These are phyloP conservation scores for Archips crataeganus DNA, from an alignment of 2,888 invertebrate genomes.

Conservation along the genomic window DNA sequence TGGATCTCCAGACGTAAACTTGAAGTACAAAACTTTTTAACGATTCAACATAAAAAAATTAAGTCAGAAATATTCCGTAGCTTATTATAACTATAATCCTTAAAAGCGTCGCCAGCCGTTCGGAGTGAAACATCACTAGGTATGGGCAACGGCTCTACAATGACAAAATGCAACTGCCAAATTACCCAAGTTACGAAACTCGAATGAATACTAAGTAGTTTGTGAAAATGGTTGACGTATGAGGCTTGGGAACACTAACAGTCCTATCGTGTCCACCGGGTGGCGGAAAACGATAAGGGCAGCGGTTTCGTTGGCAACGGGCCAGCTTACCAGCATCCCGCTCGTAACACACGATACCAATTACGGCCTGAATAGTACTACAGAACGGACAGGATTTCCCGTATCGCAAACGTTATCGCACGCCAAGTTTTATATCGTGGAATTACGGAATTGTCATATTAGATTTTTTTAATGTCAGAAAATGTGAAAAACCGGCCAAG, in stretches of 20 bases:
- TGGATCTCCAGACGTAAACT: no score
- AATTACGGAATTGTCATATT: background rate
- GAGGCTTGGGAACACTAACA: constrained; percentile 10
- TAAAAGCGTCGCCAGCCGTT: constrained; percentile 7
- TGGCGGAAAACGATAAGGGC: constrained; percentile 39
- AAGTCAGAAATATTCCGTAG: background rate
- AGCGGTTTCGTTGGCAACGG: constrained; percentile 44
- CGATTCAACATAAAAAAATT: constrained; percentile 1
- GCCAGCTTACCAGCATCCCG: constrained; percentile 50
- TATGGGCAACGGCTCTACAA: background rate
- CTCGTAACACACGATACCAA: constrained; percentile 51
- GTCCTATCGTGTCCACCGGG: constrained; percentile 28
- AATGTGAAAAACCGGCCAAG: no score
- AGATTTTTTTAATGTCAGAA: background rate
- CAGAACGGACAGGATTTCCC: constrained; percentile 46
- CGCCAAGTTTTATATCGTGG: background rate
- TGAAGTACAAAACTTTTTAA: constrained; percentile 4
- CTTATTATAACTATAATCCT: constrained; percentile 7
- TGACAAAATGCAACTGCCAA: constrained; percentile 4
- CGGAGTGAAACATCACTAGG: constrained; percentile 11
- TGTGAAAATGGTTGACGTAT: constrained; percentile 35
- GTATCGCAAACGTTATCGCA: constrained; percentile 30
- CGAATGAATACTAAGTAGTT: constrained; percentile 32
- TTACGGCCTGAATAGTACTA: constrained; percentile 42
- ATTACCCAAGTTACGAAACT: constrained; percentile 29